These are phyloP conservation scores for Phytoseiulus persimilis DNA, from an alignment of 2,888 invertebrate species.

Conservation along the genomic window DNA sequence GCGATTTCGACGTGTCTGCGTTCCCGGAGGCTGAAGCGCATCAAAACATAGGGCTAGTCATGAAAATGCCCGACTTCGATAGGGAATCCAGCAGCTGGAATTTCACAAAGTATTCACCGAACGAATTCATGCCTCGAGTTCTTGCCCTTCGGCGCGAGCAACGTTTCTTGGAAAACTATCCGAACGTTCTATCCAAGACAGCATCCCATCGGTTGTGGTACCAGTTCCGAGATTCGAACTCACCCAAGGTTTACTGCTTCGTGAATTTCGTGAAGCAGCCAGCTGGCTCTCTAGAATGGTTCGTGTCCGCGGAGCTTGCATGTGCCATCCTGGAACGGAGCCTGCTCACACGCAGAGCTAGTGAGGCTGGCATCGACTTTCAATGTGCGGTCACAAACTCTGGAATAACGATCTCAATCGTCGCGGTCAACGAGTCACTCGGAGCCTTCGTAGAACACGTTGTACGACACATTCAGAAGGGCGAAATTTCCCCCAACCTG, in stretches of 20 bases:
- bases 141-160: not conserved
- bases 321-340: not conserved
- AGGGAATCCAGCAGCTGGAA: not conserved
- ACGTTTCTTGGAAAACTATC: slow-evolving; percentile 14
- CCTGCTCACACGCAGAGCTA: not conserved
- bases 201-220: slow-evolving; percentile 22
- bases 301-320: not conserved
- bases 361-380: slow-evolving; percentile 20
- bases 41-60: not conserved
- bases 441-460: not conserved
- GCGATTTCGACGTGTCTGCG: not conserved
- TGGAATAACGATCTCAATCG: slow-evolving; percentile 22
- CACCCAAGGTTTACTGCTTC: slow-evolving; percentile 7
- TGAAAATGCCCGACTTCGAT: not conserved
- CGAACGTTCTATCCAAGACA: slow-evolving; percentile 9
- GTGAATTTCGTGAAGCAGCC: not conserved
- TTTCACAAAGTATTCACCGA: not conserved
- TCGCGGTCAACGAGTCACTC: not conserved
- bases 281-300: not conserved
- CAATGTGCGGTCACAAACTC: not conserved
- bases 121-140: not conserved
- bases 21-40: not conserved
- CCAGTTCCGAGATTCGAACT: slow-evolving; percentile 6
- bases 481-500: slow-evolving; percentile 9
- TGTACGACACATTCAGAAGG: not conserved